A percentile compares a stretch with the other conserved stretches of the same genome.
phyloP scores from a whole-genome alignment of 1,140 invertebrate genomes.

The Drosophila cardini region DNA sequence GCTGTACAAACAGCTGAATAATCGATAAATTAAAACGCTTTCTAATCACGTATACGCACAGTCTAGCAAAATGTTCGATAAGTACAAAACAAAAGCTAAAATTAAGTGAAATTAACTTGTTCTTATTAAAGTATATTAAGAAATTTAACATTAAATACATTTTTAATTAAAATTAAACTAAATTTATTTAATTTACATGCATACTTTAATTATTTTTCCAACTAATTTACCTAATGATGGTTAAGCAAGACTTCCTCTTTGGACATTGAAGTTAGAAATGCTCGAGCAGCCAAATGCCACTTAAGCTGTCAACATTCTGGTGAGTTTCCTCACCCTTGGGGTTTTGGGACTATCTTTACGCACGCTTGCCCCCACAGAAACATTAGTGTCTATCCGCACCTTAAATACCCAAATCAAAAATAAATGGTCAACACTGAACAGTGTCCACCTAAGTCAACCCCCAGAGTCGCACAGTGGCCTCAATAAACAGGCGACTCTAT shows the following conservation, averaged over 20 bases:
- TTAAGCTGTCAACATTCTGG: constrained; percentile 76
- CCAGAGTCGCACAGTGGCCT: constrained; percentile 29
- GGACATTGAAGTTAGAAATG: constrained; percentile 50
- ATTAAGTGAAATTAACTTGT: too few species aligned
- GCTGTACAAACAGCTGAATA: constrained; percentile 39
- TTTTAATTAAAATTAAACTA: too few species aligned
- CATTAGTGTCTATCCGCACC: constrained; percentile 68
- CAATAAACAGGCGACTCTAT: constrained; percentile 61
- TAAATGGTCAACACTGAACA: constrained; percentile 81
- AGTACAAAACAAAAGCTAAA: background rate
- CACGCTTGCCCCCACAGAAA: constrained; percentile 56
- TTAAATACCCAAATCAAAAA: constrained; percentile 84
- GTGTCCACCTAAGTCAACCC: constrained; percentile 52
- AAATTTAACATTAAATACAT: too few species aligned
- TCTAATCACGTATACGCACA: constrained; percentile 17
- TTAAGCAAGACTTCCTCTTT: constrained; percentile 8
- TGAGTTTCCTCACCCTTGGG: constrained; percentile 25
- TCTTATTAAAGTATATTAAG: too few species aligned
- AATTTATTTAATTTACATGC: background rate
- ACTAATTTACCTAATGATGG: constrained; percentile 1
- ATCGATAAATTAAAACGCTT: constrained; percentile 46
- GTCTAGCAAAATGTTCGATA: background rate
- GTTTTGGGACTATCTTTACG: constrained; percentile 38
- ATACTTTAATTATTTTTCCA: background rate
- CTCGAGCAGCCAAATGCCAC: constrained; percentile 70